A percentile compares a stretch with the other conserved stretches of the same genome.
phyloP scores from a whole-genome alignment of 1,140 invertebrate species.

The Diorhabda carinulata region DNA sequence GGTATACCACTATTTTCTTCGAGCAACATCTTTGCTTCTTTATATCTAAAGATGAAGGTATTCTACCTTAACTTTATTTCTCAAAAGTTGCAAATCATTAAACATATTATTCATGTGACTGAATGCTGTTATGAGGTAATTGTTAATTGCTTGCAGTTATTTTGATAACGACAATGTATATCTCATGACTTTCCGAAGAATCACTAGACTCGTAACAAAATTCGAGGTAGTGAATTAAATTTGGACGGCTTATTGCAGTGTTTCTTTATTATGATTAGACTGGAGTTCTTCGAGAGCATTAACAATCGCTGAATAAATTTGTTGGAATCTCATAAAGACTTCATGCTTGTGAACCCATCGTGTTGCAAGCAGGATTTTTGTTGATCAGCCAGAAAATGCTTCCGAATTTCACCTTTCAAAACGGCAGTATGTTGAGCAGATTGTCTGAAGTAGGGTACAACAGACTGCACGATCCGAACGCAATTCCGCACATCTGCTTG shows the following conservation, averaged over 20 bases:
- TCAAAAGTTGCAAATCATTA: conserved; percentile 21
- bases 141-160: conserved; percentile 24
- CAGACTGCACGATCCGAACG: not conserved
- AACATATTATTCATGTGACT: conserved; percentile 20
- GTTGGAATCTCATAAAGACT: conserved; percentile 14
- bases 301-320: conserved; percentile 23
- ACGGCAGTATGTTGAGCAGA: not conserved
- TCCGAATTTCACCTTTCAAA: not conserved
- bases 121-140: conserved; percentile 19
- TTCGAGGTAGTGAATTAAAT: conserved; percentile 21
- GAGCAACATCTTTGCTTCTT: conserved; percentile 22
- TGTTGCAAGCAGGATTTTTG: conserved; percentile 19
- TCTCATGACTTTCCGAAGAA: conserved; percentile 20
- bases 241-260: conserved; percentile 18
- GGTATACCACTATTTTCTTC: conserved; percentile 23
- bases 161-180: conserved; percentile 26
- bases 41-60: conserved; percentile 19
- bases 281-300: conserved; percentile 21
- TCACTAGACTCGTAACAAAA: conserved; percentile 22
- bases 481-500: conserved; percentile 4
- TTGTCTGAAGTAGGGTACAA: not conserved
- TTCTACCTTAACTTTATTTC: conserved; percentile 16
- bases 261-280: conserved; percentile 22
- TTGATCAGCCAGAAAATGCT: not conserved
- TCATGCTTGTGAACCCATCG: conserved; percentile 24